These are phyloP conservation scores for Cliona cf. orientalis DNA, from an alignment of 37 sponge, comb jelly and placozoan species.

Conservation along the genomic window DNA sequence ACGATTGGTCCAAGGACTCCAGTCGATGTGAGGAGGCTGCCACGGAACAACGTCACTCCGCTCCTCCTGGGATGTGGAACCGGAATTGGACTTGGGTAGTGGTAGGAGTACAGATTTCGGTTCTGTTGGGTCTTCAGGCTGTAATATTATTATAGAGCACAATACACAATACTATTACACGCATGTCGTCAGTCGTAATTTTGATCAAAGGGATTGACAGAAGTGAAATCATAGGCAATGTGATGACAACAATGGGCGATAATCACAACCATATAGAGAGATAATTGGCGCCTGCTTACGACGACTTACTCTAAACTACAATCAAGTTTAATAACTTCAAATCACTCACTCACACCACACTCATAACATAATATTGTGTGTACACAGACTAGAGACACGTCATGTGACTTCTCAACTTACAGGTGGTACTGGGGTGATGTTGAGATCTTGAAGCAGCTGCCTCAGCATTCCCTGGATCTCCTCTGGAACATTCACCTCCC, in stretches of 20 bases:
- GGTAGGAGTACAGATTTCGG: slow-evolving; percentile 42
- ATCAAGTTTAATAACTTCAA: no score
- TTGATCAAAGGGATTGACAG: no score
- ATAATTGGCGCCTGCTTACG: no score
- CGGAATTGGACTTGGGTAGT: slow-evolving; percentile 14
- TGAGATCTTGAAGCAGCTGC: slow-evolving; percentile 20
- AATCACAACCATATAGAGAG: no score
- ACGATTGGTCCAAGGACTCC: slow-evolving; percentile 75
- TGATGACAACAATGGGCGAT: no score
- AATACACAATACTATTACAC: background rate
- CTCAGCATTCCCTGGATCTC: slow-evolving; percentile 18
- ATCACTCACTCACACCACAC: no score
- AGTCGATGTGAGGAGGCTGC: slow-evolving; percentile 70
- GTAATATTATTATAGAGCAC: background rate
- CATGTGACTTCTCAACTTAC: no score
- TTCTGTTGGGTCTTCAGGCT: slow-evolving; percentile 38
- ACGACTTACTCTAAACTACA: no score
- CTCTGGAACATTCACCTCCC: slow-evolving; percentile 20
- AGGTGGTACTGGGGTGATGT: slow-evolving; percentile 39
- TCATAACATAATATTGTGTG: no score
- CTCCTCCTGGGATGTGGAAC: background rate
- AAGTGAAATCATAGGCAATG: no score
- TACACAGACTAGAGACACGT: no score
- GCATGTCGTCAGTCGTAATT: no score
- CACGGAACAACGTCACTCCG: slow-evolving; percentile 48